Conservation (phyloP, 1,140 invertebrate species). For the Glossosoma conforme region DNA sequence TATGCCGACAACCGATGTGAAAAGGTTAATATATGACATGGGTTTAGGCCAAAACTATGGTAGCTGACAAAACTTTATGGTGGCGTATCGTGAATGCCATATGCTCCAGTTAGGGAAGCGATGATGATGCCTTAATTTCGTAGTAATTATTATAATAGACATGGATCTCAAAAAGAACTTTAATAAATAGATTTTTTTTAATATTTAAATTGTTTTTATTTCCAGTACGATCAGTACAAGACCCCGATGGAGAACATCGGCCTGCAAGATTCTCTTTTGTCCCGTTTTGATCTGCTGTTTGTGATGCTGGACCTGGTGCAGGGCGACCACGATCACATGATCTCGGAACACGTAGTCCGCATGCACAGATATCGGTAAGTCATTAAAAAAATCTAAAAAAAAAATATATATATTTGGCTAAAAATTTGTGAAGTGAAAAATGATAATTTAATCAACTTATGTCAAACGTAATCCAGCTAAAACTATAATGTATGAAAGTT, state of each 20-base stretch:
- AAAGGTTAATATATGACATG: too few relatives aligned
- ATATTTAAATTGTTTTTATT: too few relatives aligned
- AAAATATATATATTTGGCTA: slow-evolving; percentile 1
- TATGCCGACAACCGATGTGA: too few relatives aligned
- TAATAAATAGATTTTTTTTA: too few relatives aligned
- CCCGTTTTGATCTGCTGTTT: slow-evolving; percentile 98
- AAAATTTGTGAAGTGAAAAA: slow-evolving; percentile 1
- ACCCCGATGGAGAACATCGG: slow-evolving; percentile 99
- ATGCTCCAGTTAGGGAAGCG: too few relatives aligned
- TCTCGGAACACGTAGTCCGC: slow-evolving; percentile 94
- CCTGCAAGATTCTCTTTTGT: slow-evolving; percentile 94
- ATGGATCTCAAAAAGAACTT: too few relatives aligned
- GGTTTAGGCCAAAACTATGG: not conserved
- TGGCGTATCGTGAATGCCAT: too few relatives aligned
- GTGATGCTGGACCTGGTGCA: slow-evolving; percentile 94
- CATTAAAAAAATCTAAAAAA: too few relatives aligned
- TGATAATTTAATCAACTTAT: not conserved
- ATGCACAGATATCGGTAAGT: slow-evolving; percentile 90
- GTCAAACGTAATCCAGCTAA: not conserved
- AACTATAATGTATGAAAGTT: too few relatives aligned
- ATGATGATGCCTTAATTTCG: too few relatives aligned
- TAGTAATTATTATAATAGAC: too few relatives aligned
- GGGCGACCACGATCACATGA: slow-evolving; percentile 82
- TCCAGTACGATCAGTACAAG: slow-evolving; percentile 96
- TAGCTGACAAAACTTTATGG: too few relatives aligned